These are phyloP conservation scores for Masticophis lateralis DNA, from an alignment of 2,797 vertebrate genomes.

Conservation along the genomic window DNA sequence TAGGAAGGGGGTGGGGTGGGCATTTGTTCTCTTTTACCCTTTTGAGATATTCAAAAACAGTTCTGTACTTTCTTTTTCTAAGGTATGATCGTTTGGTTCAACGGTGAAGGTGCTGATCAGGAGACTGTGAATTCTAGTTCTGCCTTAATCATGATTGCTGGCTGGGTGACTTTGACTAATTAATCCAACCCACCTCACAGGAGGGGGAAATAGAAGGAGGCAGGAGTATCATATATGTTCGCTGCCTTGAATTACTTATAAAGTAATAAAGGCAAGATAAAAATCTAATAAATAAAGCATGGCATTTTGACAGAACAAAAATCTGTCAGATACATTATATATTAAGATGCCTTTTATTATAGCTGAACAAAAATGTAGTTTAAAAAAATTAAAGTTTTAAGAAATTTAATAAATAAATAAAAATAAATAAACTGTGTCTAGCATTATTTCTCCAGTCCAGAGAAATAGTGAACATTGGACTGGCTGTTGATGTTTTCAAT, in stretches of 20 bases:
- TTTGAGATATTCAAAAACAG: background rate
- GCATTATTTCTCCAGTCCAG: background rate
- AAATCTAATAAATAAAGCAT: background rate
- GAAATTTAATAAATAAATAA: no score
- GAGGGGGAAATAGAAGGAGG: no score
- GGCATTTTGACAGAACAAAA: background rate
- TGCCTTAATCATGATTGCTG: no score
- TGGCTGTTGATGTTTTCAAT: background rate
- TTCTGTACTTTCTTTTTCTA: background rate
- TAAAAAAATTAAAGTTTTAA: no score
- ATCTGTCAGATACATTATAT: background rate
- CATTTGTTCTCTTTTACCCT: background rate
- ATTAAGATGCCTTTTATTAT: background rate
- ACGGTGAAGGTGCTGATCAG: no score
- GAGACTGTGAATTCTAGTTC: no score
- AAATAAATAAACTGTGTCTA: background rate
- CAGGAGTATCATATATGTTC: no score
- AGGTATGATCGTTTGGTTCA: background rate
- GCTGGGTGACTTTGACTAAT: no score
- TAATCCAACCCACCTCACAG: no score
- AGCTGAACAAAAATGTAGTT: background rate
- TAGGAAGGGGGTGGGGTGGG: background rate
- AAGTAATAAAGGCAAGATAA: no score
- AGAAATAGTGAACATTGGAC: background rate
- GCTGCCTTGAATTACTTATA: no score